Evolutionary conservation across 2,113 vertebrate genomes (phyloP), one percentile per base, ranked within the genome.

Genomic region (Varanus komodoensis): DNA sequence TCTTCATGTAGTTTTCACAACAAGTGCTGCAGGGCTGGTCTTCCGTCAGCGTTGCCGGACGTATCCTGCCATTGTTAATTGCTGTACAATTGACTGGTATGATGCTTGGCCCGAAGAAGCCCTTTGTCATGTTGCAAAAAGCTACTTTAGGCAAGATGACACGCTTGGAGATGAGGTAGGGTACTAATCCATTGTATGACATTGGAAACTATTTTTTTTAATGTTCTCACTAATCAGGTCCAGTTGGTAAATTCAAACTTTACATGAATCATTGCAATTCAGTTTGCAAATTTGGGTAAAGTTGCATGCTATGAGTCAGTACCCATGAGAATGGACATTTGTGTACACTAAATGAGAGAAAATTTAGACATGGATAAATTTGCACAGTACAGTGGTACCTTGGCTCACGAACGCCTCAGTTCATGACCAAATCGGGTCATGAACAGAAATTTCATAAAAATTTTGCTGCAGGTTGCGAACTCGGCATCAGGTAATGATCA

Each of bases 31-130:
- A 4, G 96, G 95, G 38, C 48, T 92, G 12, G 86, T 81, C 44
- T 95, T 97, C 64, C 95, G 94, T 44, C 93, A 95, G 0, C 77
- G 69, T 32, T 97, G 96, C 38, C 88, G 95, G 44, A 23, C 75
- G 0, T 95, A 96, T 57, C 92, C 96, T 3, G 94, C 96, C 1
- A 91, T 97, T 83, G 89, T 97, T 4, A 95, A 92, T 52, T 89
- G 95, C 88, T 97, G 95, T 93, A 97, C 96, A 0, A 93, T 97
- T 0, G 95, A 96, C 48, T 96, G 94, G 95, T 97, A 95, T 2
- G 88, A 95, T 9, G 90, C 38, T 27, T 95, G 94, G 94, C 93
- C 95, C 0, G 92, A 94, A 61, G 96, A 96, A 84, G 84, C 95
- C 69, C 94, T 97, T 38, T 85, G 94, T 38, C 17, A 88, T 6